phyloP scores from a whole-genome alignment of 2,113 vertebrate species.

The Cichladusa arquata region DNA sequence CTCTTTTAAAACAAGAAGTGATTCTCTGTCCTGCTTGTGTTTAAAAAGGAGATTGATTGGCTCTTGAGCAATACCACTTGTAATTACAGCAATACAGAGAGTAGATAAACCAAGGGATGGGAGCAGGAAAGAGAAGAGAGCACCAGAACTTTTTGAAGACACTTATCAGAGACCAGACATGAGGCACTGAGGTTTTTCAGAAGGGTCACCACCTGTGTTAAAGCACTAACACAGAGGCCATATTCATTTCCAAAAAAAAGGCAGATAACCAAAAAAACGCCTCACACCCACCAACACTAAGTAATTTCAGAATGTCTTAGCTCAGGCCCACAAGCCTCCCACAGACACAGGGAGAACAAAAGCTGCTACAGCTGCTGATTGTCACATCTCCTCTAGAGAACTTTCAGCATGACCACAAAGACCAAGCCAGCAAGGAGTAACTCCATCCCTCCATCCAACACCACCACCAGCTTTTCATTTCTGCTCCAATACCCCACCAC shows the following conservation, averaged over 20 bases:
- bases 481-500: not conserved
- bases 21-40: not conserved
- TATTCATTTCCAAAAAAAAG: not conserved
- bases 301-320: not conserved
- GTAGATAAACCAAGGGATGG: not conserved
- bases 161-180: not conserved
- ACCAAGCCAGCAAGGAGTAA: not conserved
- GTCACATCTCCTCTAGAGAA: fast-evolving
- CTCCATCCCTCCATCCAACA: not conserved
- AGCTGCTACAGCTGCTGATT: not conserved
- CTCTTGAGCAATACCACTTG: not conserved
- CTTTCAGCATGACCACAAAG: not conserved
- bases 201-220: not conserved
- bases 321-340: not conserved
- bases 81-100: not conserved
- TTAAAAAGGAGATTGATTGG: not conserved
- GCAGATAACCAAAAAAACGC: not conserved
- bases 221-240: not conserved
- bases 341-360: not conserved
- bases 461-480: not conserved
- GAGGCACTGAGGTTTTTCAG: not conserved
- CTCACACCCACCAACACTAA: not conserved
- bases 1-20: not conserved
- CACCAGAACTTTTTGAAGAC: not conserved
- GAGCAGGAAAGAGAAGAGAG: not conserved